Conservation (phyloP, 2,888 invertebrate species). For the Allophyes oxyacanthae region DNA sequence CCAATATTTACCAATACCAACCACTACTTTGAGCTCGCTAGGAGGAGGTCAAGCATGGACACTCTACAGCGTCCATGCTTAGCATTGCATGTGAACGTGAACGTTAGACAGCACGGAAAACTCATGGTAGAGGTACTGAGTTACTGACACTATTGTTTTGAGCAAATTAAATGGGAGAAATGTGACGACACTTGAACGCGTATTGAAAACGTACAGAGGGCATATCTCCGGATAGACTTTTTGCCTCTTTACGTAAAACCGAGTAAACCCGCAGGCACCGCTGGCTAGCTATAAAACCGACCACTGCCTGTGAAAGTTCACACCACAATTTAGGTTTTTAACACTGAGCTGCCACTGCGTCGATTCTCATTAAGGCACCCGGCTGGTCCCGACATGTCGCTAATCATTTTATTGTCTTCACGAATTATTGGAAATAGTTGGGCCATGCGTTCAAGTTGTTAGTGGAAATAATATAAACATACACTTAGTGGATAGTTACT, state of each 20-base stretch:
- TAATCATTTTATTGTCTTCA: conserved; percentile 83
- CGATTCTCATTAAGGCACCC: conserved; percentile 77
- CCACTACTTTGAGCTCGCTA: too few relatives aligned
- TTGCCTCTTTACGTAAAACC: conserved; percentile 3
- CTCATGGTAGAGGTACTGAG: too few relatives aligned
- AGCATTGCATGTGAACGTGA: too few relatives aligned
- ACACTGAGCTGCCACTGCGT: conserved; percentile 80
- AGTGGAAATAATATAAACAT: conserved; percentile 34
- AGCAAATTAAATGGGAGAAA: too few relatives aligned
- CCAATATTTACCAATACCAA: too few relatives aligned
- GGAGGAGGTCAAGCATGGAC: too few relatives aligned
- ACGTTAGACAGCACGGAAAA: too few relatives aligned
- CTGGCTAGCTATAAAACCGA: conserved; percentile 73
- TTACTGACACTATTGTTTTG: too few relatives aligned
- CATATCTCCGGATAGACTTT: too few relatives aligned
- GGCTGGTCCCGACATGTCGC: conserved; percentile 71
- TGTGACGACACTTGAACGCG: too few relatives aligned
- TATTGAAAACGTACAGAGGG: neutral
- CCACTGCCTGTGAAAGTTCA: conserved; percentile 88
- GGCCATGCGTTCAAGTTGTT: conserved; percentile 52
- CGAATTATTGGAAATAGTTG: conserved; percentile 70
- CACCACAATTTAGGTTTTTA: conserved; percentile 87
- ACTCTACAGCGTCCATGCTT: too few relatives aligned
- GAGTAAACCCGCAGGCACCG: conserved; percentile 12
- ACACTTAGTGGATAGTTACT: conserved; percentile 40